These are phyloP conservation scores for Ptychochromis oligacanthus DNA, from an alignment of 2,113 vertebrate species.

Conservation along the genomic window DNA sequence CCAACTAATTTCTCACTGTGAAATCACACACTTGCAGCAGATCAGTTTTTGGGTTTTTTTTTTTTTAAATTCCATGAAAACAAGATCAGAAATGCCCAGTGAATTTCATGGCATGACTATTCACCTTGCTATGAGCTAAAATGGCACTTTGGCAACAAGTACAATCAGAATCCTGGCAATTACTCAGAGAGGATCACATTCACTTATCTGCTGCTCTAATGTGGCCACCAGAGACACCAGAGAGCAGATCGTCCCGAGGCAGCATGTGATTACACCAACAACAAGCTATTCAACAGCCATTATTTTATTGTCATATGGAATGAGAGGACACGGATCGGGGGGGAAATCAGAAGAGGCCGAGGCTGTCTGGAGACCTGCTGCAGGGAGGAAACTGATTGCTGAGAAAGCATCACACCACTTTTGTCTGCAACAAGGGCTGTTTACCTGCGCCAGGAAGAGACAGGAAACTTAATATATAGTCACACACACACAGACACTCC, in stretches of 20 bases:
- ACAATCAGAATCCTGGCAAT: constrained; percentile 12
- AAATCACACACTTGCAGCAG: not conserved
- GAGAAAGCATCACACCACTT: constrained; percentile 3
- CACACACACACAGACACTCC: not conserved
- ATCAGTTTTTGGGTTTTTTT: not conserved
- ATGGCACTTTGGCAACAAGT: constrained; percentile 6
- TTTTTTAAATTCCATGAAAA: constrained; percentile 13
- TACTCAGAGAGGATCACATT: constrained; percentile 17
- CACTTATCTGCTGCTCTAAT: constrained; percentile 14
- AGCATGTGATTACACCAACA: constrained; percentile 51
- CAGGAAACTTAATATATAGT: not conserved
- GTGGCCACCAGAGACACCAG: constrained; percentile 22
- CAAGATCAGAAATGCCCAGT: not conserved
- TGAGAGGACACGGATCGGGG: not conserved
- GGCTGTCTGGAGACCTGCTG: not conserved
- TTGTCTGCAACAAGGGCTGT: not conserved
- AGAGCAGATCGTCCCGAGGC: constrained; percentile 16
- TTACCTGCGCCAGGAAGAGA: constrained; percentile 19
- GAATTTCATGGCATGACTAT: constrained; percentile 27
- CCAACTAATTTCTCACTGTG: constrained; percentile 5
- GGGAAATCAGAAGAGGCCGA: not conserved
- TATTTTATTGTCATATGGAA: constrained; percentile 52
- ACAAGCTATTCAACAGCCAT: constrained; percentile 45
- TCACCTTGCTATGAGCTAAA: constrained; percentile 14
- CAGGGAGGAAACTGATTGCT: constrained; percentile 11